A percentile compares a stretch with the other conserved stretches of the same genome.
These are phyloP conservation scores for Macrobrachium rosenbergii DNA, from an alignment of 1,140 invertebrate species.

Conservation along the genomic window DNA sequence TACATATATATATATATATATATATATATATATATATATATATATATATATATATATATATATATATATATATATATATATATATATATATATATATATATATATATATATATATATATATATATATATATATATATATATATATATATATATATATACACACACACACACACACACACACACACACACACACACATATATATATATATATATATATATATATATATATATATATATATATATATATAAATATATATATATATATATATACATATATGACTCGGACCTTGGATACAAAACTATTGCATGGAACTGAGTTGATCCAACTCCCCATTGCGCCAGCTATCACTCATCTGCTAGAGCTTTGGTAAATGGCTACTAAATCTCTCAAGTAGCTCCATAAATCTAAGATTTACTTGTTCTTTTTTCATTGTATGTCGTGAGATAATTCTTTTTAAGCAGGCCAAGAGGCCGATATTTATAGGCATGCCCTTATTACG, in stretches of 20 bases:
- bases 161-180: constrained; percentile 2
- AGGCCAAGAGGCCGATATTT: too few species aligned
- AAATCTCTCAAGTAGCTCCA: neutral
- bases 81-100: constrained; percentile 7
- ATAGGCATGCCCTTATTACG: too few species aligned
- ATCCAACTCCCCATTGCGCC: neutral
- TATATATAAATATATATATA: constrained; percentile 14
- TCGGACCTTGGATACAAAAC: neutral
- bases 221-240: constrained; percentile 24
- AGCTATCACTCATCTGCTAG: neutral
- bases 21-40: constrained; percentile 27
- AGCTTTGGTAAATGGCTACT: neutral
- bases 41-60: constrained; percentile 27
- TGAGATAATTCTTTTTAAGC: too few species aligned
- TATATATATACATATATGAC: constrained; percentile 1
- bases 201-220: constrained; percentile 7
- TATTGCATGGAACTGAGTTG: neutral
- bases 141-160: constrained; percentile 14
- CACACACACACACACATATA: neutral
- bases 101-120: neutral
- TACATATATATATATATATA: constrained; percentile 10
- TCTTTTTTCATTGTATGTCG: too few species aligned
- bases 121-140: constrained; percentile 6
- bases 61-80: constrained; percentile 27
- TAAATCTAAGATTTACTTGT: too few species aligned